Percentiles rank a stretch among this genome's conserved stretches.
phyloP scores from a whole-genome alignment of 30 jellyfish, hydroid and myxozoan genomes.

The Cassiopea xamachana region DNA sequence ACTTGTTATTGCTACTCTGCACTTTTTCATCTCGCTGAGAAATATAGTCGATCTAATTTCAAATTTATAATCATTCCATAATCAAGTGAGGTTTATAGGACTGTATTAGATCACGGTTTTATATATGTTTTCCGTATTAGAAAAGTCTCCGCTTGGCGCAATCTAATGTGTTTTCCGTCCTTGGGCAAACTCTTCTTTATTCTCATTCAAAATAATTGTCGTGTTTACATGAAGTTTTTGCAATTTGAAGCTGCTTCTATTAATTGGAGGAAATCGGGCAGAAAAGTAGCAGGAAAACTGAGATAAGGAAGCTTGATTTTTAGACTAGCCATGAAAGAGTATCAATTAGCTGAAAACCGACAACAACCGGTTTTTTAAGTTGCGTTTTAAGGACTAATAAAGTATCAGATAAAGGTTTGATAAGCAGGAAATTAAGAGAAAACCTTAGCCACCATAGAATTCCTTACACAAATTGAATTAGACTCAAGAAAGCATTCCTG shows the following conservation, averaged over 20 bases:
- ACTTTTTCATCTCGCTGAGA: background rate
- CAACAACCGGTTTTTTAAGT: slow-evolving; percentile 3
- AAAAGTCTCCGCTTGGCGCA: background rate
- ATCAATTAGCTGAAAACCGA: slow-evolving; percentile 5
- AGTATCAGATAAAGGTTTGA: background rate
- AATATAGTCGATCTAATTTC: background rate
- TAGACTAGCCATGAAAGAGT: background rate
- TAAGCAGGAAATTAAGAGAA: slow-evolving; percentile 23
- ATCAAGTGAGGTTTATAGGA: background rate
- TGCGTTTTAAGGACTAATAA: background rate
- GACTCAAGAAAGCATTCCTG: background rate
- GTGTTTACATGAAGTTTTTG: background rate
- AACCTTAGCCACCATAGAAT: slow-evolving; percentile 11
- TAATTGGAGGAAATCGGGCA: slow-evolving; percentile 4
- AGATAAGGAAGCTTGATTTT: background rate
- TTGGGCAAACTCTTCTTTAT: background rate
- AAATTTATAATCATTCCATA: background rate
- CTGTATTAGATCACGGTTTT: background rate
- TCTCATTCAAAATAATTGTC: background rate
- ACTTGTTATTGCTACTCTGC: too few species aligned
- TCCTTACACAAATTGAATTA: background rate
- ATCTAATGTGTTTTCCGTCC: background rate
- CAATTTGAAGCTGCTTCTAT: background rate
- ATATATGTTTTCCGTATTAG: background rate
- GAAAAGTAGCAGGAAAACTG: slow-evolving; percentile 7